Evolutionary conservation across 2,888 invertebrate species (phyloP), one percentile per base, ranked within the genome.

Genomic region (Leptogaster cylindrica): DNA sequence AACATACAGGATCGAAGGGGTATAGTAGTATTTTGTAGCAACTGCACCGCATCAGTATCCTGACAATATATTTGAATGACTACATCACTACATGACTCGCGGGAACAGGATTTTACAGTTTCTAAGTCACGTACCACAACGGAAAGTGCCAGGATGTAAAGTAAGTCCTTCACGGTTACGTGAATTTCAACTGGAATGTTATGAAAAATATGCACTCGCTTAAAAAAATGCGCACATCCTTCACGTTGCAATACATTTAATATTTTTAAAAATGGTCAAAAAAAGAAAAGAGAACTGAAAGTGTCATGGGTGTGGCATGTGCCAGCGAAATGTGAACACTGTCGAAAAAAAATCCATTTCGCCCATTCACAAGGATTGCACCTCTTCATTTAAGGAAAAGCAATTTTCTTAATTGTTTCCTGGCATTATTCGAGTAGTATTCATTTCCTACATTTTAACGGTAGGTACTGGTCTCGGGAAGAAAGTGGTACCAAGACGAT

Each of bases 401-500:
- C 50, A 50, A 23, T 50, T 27, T 28, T 27, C 28, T 14, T 25
- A 50, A 50, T 50, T 50, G 23, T 8, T 50, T 50, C 25, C 23
- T 25, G 16, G 25, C 50, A 25, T 14, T 27, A 2, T 25, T 5
- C 50, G 27, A 6, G 8, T 27, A 28, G 16, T 14, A n/a, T 39
- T 23, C 28, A 50, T 50, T 50, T 50, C 39, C 1, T 31, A 31
- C 31, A 31, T 8, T 8, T 8, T 31, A n/a, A n/a, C n/a, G n/a
- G n/a, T n/a, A n/a, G n/a, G n/a, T 14, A 16, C 28, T 28, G 18
- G 52, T 10, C 33, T 3, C 20, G 25, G 36, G 55, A 55, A 55
- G 36, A 39, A 55, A 55, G 39, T 39, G 55, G 55, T 55, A 55
- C 55, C 55, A 55, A 55, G 18, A 18, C 12, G 8, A 20, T 23